Conservation (phyloP, 2,113 vertebrate genomes). For the Gopherus flavomarginatus region DNA sequence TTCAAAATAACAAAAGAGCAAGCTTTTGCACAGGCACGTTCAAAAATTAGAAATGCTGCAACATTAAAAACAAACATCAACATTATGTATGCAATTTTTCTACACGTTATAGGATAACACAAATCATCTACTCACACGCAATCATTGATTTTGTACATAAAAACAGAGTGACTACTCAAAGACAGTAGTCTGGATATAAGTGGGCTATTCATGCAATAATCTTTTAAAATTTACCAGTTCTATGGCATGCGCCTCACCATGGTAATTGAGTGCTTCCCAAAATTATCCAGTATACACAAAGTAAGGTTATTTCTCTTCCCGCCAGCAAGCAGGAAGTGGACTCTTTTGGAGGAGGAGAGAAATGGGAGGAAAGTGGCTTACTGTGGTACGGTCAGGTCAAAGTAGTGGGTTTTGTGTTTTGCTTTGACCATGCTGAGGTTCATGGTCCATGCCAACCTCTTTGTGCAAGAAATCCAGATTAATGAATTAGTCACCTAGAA, state of each 20-base stretch:
- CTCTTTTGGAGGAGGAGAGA: neutral
- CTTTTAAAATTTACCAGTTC: neutral
- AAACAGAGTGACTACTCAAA: neutral
- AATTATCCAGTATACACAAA: neutral
- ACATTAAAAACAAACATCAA: neutral
- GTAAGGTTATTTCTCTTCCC: neutral
- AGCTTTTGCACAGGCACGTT: neutral
- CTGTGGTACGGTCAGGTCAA: neutral
- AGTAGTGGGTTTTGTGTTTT: accelerated
- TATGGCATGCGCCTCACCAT: neutral
- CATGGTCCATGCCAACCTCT: neutral
- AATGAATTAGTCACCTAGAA: neutral
- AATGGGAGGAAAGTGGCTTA: neutral
- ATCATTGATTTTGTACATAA: neutral
- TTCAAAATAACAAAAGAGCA: neutral
- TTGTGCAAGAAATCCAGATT: neutral
- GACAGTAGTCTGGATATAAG: neutral
- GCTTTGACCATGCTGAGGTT: neutral
- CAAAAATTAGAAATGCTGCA: neutral
- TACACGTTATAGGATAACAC: neutral
- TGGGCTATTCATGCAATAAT: neutral
- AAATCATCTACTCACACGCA: accelerated
- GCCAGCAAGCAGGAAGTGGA: neutral
- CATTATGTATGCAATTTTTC: neutral
- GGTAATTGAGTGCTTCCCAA: neutral